Percentiles rank a stretch among this genome's conserved stretches.
phyloP scores from a whole-genome alignment of 2,113 vertebrate species.

The Calidris pygmaea region DNA sequence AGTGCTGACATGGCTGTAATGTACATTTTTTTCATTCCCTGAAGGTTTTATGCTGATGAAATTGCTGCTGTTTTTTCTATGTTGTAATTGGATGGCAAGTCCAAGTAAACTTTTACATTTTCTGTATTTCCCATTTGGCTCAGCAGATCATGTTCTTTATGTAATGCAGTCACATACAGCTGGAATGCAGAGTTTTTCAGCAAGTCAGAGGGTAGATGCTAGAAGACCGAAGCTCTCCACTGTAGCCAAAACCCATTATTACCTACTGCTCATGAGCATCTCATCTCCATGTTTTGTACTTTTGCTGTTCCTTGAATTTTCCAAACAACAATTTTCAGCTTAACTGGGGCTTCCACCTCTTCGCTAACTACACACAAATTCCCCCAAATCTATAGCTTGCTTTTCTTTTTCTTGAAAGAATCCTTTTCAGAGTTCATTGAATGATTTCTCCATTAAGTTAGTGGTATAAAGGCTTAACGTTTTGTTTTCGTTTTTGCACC shows the following conservation, averaged over 20 bases:
- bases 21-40: background rate
- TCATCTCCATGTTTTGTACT: background rate
- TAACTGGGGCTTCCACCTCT: background rate
- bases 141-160: accelerated
- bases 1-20: background rate
- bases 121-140: background rate
- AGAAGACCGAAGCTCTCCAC: background rate
- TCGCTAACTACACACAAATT: background rate
- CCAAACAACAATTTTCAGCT: background rate
- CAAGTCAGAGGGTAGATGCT: background rate
- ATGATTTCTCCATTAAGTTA: background rate
- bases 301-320: background rate
- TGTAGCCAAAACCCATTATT: background rate
- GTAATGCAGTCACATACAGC: background rate
- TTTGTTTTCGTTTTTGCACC: background rate
- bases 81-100: background rate
- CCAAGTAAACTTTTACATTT: background rate
- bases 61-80: background rate
- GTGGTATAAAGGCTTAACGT: background rate
- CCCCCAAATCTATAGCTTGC: background rate
- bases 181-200: background rate
- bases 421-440: background rate
- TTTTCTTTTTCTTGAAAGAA: background rate
- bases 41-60: background rate
- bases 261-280: background rate